Evolutionary conservation across 2,797 vertebrate genomes (phyloP).

Genomic region (Chromis chromis): DNA sequence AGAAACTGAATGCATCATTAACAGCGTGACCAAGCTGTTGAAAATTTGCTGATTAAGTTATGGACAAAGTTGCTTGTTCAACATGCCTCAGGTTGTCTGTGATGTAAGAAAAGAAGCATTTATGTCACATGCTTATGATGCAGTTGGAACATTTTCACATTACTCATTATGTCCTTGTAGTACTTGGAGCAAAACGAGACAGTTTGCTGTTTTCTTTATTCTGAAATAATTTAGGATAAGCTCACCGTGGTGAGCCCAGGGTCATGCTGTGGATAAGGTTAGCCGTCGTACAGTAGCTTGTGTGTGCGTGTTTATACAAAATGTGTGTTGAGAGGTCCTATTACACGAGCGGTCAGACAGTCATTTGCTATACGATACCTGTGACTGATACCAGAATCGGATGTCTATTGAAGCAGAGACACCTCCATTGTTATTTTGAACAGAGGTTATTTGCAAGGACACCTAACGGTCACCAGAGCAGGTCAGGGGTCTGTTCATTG

Average conservation of each 20-base stretch:
- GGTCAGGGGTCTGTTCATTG: not conserved
- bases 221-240: not conserved
- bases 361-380: constrained; percentile 46
- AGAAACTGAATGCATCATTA: not conserved
- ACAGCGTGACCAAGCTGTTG: not conserved
- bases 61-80: not conserved
- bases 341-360: constrained; percentile 46
- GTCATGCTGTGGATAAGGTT: constrained; percentile 32
- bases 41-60: not conserved
- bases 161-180: not conserved
- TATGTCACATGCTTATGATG: not conserved
- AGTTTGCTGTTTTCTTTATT: not conserved
- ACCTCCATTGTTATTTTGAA: constrained; percentile 41
- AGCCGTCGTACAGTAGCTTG: constrained; percentile 19
- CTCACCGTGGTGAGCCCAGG: constrained; percentile 17
- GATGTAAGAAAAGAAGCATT: not conserved
- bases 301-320: constrained; percentile 26
- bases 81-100: not conserved
- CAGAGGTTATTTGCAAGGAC: constrained; percentile 40
- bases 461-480: constrained; percentile 15
- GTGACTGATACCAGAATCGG: constrained; percentile 48
- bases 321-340: constrained; percentile 21
- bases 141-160: not conserved
- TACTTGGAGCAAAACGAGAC: not conserved
- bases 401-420: constrained; percentile 41